phyloP scores from a whole-genome alignment of 2,888 invertebrate species.

The Drosophila fulvimacula region DNA sequence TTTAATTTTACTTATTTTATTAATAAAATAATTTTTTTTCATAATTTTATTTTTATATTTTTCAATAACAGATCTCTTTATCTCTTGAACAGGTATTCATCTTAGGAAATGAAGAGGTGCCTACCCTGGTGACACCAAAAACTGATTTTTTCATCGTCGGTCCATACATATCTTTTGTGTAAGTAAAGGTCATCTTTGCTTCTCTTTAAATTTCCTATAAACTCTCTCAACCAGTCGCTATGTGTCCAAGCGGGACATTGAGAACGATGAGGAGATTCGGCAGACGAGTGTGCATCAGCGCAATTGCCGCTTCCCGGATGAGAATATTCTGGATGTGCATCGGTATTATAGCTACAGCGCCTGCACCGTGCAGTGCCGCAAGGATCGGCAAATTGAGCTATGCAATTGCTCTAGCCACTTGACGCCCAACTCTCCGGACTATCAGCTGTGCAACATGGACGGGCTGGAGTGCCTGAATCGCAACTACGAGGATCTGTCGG shows the following conservation, averaged over 20 bases:
- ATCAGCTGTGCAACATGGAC: slow-evolving; percentile 87
- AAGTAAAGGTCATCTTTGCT: slow-evolving; percentile 24
- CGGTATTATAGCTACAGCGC: slow-evolving; percentile 90
- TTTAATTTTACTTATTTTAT: no score
- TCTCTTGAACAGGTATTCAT: slow-evolving; percentile 86
- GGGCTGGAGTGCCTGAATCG: slow-evolving; percentile 89
- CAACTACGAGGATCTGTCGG: slow-evolving; percentile 87
- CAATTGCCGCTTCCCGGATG: slow-evolving; percentile 89
- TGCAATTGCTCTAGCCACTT: slow-evolving; percentile 90
- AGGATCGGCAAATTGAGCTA: slow-evolving; percentile 87
- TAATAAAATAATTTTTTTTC: no score
- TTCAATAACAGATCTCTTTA: not conserved
- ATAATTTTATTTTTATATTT: no score
- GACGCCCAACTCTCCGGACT: slow-evolving; percentile 86
- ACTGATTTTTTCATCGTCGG: slow-evolving; percentile 87
- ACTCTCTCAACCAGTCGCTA: slow-evolving; percentile 84
- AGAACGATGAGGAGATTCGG: slow-evolving; percentile 88
- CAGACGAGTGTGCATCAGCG: slow-evolving; percentile 88
- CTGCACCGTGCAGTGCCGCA: slow-evolving; percentile 90
- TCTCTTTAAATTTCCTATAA: rapidly evolving
- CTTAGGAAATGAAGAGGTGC: slow-evolving; percentile 89
- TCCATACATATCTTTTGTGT: slow-evolving; percentile 85
- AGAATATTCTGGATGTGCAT: slow-evolving; percentile 88
- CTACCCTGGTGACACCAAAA: slow-evolving; percentile 88
- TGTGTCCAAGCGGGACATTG: slow-evolving; percentile 87